A percentile compares a stretch with the other conserved stretches of the same genome.
These are phyloP conservation scores for Dermatemys mawii DNA, from an alignment of 2,113 vertebrate species.

Conservation along the genomic window DNA sequence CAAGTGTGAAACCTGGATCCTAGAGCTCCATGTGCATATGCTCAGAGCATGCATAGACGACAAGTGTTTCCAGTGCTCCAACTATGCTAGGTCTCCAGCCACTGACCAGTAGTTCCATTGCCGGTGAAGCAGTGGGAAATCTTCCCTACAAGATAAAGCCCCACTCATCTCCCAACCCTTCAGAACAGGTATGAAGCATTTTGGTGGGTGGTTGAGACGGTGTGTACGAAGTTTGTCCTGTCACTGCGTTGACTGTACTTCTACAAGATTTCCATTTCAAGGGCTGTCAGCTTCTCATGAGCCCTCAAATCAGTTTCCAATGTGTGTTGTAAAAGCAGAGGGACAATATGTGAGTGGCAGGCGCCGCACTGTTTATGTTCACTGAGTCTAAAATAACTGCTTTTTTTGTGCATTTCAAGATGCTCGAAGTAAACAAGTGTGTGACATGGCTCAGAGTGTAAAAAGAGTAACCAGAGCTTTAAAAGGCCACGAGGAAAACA, in stretches of 20 bases:
- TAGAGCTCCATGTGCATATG: background rate
- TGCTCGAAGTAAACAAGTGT: conserved; percentile 19
- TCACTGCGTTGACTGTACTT: too few species aligned
- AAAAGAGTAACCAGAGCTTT: conserved; percentile 7
- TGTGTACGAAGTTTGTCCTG: background rate
- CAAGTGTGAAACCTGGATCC: background rate
- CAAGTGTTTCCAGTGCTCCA: fast-evolving
- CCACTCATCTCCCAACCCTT: background rate
- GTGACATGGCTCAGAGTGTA: background rate
- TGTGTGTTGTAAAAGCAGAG: background rate
- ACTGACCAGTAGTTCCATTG: background rate
- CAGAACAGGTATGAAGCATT: fast-evolving
- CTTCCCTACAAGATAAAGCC: background rate
- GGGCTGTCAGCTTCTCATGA: background rate
- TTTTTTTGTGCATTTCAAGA: conserved; percentile 25
- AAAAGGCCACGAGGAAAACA: conserved; percentile 40
- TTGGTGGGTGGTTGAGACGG: fast-evolving
- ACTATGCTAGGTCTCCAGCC: fast-evolving
- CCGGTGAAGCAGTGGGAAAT: background rate
- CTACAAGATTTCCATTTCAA: background rate
- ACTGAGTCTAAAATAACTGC: background rate
- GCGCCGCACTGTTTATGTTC: conserved; percentile 30
- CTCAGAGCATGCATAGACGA: fast-evolving
- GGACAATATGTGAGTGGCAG: fast-evolving
- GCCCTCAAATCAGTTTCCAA: background rate